These are phyloP conservation scores for Ceratitis capitata DNA, from an alignment of 1,140 invertebrate species.

Conservation along the genomic window DNA sequence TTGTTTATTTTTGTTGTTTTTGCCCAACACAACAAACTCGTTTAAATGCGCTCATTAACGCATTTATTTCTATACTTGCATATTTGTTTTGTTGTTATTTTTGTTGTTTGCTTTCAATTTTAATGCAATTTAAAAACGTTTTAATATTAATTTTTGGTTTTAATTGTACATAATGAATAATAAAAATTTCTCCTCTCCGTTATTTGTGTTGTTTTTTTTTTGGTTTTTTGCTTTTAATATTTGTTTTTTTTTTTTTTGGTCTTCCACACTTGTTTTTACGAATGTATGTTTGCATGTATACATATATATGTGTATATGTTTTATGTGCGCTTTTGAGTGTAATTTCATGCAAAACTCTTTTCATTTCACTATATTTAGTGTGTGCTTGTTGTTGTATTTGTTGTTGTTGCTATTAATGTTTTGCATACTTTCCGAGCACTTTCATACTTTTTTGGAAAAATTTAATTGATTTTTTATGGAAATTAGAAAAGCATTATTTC, in stretches of 20 bases:
- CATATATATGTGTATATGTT: background rate
- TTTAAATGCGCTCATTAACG: background rate
- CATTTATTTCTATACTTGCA: background rate
- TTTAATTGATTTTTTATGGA: background rate
- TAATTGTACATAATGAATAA: conserved; percentile 7
- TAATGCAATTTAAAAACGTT: conserved; percentile 21
- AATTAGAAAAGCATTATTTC: background rate
- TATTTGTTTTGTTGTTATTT: background rate
- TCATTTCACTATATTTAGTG: background rate
- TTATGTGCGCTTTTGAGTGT: conserved; percentile 12
- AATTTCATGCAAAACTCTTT: background rate
- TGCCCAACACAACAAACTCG: background rate
- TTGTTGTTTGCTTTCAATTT: background rate
- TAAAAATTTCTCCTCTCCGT: no score
- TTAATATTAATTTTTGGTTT: conserved; percentile 6
- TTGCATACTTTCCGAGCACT: no score
- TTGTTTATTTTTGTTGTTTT: background rate
- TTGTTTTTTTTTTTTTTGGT: background rate
- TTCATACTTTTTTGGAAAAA: background rate
- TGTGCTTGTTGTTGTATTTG: background rate
- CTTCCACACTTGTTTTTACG: background rate
- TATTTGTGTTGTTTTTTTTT: background rate
- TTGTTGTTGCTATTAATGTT: background rate
- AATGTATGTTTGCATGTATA: background rate
- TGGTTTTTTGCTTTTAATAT: background rate